Percentiles rank a stretch among this genome's conserved stretches.
These are phyloP conservation scores for Drosophila willistoni DNA, from an alignment of 1,140 invertebrate genomes.

Conservation along the genomic window DNA sequence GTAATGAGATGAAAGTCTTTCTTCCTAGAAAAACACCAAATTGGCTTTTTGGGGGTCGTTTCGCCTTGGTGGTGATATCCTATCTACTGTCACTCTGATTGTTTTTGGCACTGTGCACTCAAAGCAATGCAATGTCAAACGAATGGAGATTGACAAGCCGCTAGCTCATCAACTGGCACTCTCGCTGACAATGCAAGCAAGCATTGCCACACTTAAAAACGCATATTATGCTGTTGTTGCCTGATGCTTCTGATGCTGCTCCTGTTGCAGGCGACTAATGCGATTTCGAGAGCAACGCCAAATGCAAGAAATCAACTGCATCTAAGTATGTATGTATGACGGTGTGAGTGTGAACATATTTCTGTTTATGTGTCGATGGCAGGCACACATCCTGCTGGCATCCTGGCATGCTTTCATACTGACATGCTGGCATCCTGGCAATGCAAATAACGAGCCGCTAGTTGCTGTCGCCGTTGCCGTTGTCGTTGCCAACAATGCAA, in stretches of 20 bases:
- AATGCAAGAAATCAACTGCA: slow-evolving; percentile 74
- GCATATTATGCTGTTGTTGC: slow-evolving; percentile 32
- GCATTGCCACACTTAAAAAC: slow-evolving; percentile 40
- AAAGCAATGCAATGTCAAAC: slow-evolving; percentile 55
- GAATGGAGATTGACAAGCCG: slow-evolving; percentile 26
- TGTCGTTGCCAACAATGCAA: slow-evolving; percentile 55
- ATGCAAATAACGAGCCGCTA: slow-evolving; percentile 73
- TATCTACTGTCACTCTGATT: slow-evolving; percentile 23
- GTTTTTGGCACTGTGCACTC: slow-evolving; percentile 24
- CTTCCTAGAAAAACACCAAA: slow-evolving; percentile 37
- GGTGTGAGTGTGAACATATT: slow-evolving; percentile 30
- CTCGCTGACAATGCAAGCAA: slow-evolving; percentile 48
- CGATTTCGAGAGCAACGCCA: slow-evolving; percentile 71
- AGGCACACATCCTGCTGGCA: slow-evolving; percentile 52
- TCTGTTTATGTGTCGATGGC: slow-evolving; percentile 52
- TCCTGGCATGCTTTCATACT: slow-evolving; percentile 32
- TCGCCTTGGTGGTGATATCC: not conserved
- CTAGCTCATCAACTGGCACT: slow-evolving; percentile 72
- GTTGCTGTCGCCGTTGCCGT: no score
- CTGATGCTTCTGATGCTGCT: slow-evolving; percentile 16
- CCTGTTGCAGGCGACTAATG: slow-evolving; percentile 59
- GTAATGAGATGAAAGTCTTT: not conserved
- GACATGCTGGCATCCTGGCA: slow-evolving; percentile 54
- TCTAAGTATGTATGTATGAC: slow-evolving; percentile 38
- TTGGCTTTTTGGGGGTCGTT: no score